Evolutionary conservation across 64 coral and sea anemone species (phyloP).

Genomic region (Porites lutea): DNA sequence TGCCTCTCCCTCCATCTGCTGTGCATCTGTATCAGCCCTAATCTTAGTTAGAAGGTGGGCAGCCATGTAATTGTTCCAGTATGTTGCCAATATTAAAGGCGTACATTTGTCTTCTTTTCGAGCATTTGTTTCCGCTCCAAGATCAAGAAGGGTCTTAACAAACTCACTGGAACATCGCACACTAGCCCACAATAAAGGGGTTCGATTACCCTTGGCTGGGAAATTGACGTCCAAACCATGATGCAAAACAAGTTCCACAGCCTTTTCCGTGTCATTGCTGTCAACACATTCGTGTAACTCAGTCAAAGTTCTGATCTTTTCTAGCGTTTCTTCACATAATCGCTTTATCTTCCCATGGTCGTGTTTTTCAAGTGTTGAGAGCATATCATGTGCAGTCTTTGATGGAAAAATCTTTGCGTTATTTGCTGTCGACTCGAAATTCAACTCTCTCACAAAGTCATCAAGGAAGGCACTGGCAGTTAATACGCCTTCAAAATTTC

Average conservation of each 20-base stretch:
- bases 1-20: neutral
- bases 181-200: slow-evolving; percentile 9
- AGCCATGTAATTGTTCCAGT: slow-evolving; percentile 22
- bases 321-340: neutral
- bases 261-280: neutral
- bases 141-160: neutral
- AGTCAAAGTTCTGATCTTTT: neutral
- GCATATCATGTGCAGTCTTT: neutral
- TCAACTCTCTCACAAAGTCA: neutral
- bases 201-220: neutral
- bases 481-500: neutral
- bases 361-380: neutral
- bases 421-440: neutral
- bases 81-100: neutral
- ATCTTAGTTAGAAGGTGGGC: neutral
- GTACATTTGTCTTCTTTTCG: slow-evolving; percentile 11
- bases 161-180: neutral
- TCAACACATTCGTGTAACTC: slow-evolving; percentile 10
- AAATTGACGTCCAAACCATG: neutral
- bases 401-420: neutral
- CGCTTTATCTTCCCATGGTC: neutral
- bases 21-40: neutral
- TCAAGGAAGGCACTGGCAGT: neutral
- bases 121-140: neutral
- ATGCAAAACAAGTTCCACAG: slow-evolving; percentile 11